Evolutionary conservation across 2,888 invertebrate genomes (phyloP), one percentile per base, ranked within the genome.

Genomic region (Zele albiditarsus): DNA sequence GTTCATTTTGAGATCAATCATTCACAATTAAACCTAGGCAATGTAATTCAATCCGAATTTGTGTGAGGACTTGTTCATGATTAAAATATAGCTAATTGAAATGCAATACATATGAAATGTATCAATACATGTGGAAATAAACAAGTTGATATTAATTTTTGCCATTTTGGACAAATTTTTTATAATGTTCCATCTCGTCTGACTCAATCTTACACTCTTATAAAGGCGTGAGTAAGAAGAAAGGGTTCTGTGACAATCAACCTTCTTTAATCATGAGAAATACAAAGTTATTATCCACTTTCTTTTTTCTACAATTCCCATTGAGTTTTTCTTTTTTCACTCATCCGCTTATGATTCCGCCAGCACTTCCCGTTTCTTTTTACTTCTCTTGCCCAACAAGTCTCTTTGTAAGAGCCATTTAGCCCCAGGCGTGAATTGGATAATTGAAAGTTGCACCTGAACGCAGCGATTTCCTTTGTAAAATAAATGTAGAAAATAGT

Each of bases 391-490:
- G 2, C 62, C 27, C 31, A 27, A 10, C 4, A 38, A 31, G 23
- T 16, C 53, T 49, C 46, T 68, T 68, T 68, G 67, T 46, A 53
- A 68, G 53, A 53, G 12, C 67, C 53, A 53, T 49, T 53, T 23
- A 53, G 67, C 53, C 49, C 53, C 16, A 46, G 67, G 46, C 27
- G n/a, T 53, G 31, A 23, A 68, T 49, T 27, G 67, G 46, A 46
- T 68, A 68, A 68, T 68, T 68, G 67, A 53, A 68, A 68, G 67
- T 68, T 46, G 46, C 67, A 68, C 67, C 49, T 31, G 67, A 68
- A 28, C 67, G 53, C 25, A 31, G 49, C 67, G 27, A 53, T 68
- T 68, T 49, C 28, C 46, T 49, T 68, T 68, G 42, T 42, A 38
- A 1, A 66, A 42, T 12, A 38, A 42, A 66, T n/a, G 20, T 23